Percentiles rank a stretch among this genome's conserved stretches.
Evolutionary conservation across 2,888 invertebrate species (phyloP).

Genomic region (Noctua fimbriata): DNA sequence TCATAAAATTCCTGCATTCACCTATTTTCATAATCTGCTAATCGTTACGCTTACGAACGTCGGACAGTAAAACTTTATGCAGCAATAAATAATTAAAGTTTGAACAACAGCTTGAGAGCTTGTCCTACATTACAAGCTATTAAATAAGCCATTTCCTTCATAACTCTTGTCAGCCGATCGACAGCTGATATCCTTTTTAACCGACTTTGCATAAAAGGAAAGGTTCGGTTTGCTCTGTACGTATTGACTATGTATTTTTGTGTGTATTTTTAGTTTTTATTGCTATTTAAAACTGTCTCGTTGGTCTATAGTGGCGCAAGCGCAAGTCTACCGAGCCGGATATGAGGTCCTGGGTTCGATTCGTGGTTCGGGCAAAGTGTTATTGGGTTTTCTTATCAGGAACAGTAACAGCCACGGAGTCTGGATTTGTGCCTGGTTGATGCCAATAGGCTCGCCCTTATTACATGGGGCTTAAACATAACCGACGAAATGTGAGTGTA

Average conservation of each 20-base stretch:
- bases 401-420: background rate
- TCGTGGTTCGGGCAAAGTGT: background rate
- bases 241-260: background rate
- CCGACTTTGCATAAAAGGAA: conserved; percentile 17
- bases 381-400: background rate
- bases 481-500: too few species aligned
- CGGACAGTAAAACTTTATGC: conserved; percentile 5
- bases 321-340: background rate
- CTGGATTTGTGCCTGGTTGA: background rate
- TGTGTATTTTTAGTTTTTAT: background rate
- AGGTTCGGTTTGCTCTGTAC: background rate
- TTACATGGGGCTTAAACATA: too few species aligned
- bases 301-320: background rate
- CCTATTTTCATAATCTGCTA: background rate
- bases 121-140: conserved; percentile 25
- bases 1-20: background rate
- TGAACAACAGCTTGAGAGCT: conserved; percentile 19
- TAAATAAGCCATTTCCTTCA: conserved; percentile 40
- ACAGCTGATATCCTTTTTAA: conserved; percentile 41
- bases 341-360: background rate
- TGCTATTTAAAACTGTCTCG: background rate
- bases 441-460: background rate
- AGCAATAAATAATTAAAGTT: conserved; percentile 25
- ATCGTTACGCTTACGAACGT: background rate
- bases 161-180: conserved; percentile 19